These are phyloP conservation scores for Beris chalybata DNA, from an alignment of 2,888 invertebrate species.

Conservation along the genomic window DNA sequence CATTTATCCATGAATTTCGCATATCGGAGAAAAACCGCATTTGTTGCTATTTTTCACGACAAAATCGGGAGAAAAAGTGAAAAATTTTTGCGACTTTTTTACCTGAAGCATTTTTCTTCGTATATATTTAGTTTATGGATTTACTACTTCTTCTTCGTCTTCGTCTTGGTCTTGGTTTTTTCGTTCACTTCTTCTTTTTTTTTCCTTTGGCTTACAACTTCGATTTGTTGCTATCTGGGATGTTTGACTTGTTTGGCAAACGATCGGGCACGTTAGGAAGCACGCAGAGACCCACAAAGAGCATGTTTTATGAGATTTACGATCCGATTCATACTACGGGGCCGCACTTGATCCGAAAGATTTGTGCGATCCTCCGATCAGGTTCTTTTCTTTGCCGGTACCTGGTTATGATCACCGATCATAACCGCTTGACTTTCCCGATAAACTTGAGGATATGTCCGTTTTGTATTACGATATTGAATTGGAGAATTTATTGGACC, in stretches of 20 bases:
- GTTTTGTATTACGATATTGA: constrained; percentile 6
- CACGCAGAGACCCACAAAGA: constrained; percentile 1
- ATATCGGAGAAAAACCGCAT: constrained; percentile 5
- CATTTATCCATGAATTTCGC: not conserved
- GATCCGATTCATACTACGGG: constrained; percentile 19
- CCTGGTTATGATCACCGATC: constrained; percentile 26
- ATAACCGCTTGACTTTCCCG: not conserved
- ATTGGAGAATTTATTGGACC: constrained; percentile 23
- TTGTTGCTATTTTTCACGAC: constrained; percentile 11
- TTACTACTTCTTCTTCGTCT: no score
- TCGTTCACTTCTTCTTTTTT: constrained; percentile 10
- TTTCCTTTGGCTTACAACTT: not conserved
- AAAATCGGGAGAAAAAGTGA: constrained; percentile 10
- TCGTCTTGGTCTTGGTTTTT: not conserved
- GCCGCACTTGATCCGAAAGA: constrained; percentile 8
- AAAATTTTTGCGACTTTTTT: constrained; percentile 19
- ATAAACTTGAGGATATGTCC: not conserved
- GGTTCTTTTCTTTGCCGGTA: constrained; percentile 3
- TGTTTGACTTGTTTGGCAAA: constrained; percentile 36
- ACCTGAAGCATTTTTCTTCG: constrained; percentile 23
- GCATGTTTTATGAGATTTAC: constrained; percentile 24
- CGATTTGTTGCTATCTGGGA: constrained; percentile 30
- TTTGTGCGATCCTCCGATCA: constrained; percentile 18
- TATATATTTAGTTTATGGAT: no score
- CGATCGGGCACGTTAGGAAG: constrained; percentile 16